A percentile compares a stretch with the other conserved stretches of the same genome.
phyloP scores from a whole-genome alignment of 2,113 vertebrate species.

The Malurus melanocephalus region DNA sequence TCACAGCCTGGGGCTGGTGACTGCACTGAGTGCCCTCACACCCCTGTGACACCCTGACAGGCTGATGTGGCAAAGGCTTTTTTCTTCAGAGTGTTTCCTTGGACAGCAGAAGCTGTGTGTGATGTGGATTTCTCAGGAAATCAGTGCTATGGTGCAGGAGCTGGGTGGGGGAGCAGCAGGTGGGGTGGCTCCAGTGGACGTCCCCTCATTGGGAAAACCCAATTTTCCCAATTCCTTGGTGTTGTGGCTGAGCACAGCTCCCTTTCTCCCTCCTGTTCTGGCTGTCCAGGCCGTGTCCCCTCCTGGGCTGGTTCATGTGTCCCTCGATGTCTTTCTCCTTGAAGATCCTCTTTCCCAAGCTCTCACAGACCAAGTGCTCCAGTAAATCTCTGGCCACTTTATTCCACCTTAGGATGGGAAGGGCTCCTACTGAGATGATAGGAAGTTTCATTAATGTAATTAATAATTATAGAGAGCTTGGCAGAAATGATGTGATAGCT shows the following conservation, averaged over 20 bases:
- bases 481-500: background rate
- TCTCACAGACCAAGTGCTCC: background rate
- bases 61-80: background rate
- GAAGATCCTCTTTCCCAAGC: background rate
- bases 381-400: background rate
- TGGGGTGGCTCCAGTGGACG: background rate
- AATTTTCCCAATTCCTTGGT: background rate
- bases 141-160: background rate
- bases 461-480: background rate
- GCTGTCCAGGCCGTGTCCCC: accelerated
- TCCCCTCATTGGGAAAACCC: accelerated
- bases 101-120: background rate
- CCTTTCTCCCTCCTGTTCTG: accelerated
- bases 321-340: background rate
- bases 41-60: background rate
- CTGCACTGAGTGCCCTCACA: background rate
- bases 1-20: background rate
- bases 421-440: background rate
- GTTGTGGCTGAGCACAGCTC: background rate
- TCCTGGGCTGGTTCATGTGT: accelerated
- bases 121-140: background rate
- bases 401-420: background rate
- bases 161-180: background rate
- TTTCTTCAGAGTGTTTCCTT: accelerated
- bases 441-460: background rate